Evolutionary conservation across 2,797 vertebrate species (phyloP), one percentile per base, ranked within the genome.

Genomic region (Acanthurus tractus): DNA sequence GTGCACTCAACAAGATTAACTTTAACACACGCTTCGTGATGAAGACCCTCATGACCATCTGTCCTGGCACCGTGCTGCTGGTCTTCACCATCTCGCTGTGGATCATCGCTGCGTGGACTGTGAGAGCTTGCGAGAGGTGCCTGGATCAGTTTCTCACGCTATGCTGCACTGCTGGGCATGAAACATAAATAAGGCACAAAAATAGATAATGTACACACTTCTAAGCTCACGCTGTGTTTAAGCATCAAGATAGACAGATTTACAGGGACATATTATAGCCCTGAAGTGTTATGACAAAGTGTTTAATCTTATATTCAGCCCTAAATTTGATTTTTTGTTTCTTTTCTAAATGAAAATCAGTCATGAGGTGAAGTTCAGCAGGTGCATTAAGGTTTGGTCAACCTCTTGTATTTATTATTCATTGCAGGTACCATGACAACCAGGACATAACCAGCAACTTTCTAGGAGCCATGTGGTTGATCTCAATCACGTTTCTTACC

Each of bases 21-120:
- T 99, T 99, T 92, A 99, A 99, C 96, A 99, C 98, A 0, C 97
- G 98, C 93, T 99, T 99, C 91, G 98, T 99, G 94, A 99, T 99
- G 98, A 99, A 99, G 96, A 99, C 98, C 84, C 94, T 99, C 94
- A 99, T 99, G 98, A 99, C 98, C 94, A 99, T 99, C 95, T 99
- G 98, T 91, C 98, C 98, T 8, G 98, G 98, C 95, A 99, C 98
- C 81, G 98, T 99, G 89, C 96, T 99, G 89, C 96, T 99, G 94
- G 98, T 99, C 93, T 99, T 99, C 96, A 99, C 98, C 96, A 99
- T 99, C 95, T 99, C 98, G 9, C 95, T 99, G 90, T 99, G 98
- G 98, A 99, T 99, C 97, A 99, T 99, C 89, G 98, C 98, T 78
- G 98, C 98, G 40, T 99, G 98, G 98, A 99, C 98, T 83, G 98